Conservation (phyloP, 2,888 invertebrate species). For the Parnassius mnemosyne region DNA sequence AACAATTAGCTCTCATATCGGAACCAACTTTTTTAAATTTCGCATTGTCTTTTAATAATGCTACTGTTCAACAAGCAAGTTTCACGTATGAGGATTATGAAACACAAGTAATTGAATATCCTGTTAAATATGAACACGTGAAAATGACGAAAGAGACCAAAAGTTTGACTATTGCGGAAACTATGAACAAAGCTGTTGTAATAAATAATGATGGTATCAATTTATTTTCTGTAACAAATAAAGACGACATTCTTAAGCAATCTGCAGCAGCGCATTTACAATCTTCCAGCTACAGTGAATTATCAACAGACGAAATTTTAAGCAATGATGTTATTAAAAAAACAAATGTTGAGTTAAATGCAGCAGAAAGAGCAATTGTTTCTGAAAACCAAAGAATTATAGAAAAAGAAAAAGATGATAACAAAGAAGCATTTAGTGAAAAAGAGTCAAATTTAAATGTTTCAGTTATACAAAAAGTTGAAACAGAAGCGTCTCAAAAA, state of each 20-base stretch:
- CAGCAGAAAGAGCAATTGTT: not conserved
- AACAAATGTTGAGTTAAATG: not conserved
- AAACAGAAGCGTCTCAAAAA: not conserved
- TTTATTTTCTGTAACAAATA: too few species aligned
- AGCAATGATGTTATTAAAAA: not conserved
- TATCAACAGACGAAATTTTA: not conserved
- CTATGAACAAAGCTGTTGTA: too few species aligned
- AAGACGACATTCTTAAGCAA: not conserved
- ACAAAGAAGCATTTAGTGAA: not conserved
- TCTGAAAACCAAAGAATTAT: not conserved
- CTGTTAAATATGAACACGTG: not conserved
- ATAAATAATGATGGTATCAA: too few species aligned
- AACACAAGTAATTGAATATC: not conserved
- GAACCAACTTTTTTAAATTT: constrained; percentile 5
- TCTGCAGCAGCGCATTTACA: not conserved
- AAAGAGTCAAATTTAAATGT: constrained; percentile 8
- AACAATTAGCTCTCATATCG: not conserved
- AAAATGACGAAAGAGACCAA: too few species aligned
- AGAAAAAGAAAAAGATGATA: not conserved
- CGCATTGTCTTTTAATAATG: not conserved
- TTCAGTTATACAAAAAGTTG: constrained; percentile 4
- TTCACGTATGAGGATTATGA: not conserved
- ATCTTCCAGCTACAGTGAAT: not conserved
- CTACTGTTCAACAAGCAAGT: not conserved
- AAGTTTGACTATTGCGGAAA: too few species aligned